Evolutionary conservation across 2,888 invertebrate species (phyloP), one percentile per base, ranked within the genome.

Genomic region (Clusia tigrina): DNA sequence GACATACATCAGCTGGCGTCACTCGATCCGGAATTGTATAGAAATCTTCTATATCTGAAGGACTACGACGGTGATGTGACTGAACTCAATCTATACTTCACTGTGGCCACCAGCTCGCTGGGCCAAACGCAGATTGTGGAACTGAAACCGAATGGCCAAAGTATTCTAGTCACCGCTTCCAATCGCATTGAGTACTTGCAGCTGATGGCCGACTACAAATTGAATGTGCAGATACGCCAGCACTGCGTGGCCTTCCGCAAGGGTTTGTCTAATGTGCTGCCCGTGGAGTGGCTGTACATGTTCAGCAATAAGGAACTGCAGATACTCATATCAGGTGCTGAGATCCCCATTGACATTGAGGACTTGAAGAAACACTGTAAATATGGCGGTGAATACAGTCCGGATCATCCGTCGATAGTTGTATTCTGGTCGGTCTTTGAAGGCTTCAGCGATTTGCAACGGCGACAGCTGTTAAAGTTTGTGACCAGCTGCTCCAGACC

Each of bases 401-500:
- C 87, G 12, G 89, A 91, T 56, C 95, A 96, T 85, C 91, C 91
- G 2, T 95, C 94, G 0, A 95, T 98, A 66, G 80, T 88, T 66
- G 86, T 89, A 62, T 98, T 98, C 85, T 98, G 98, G 98, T 88
- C 89, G 71, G 94, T 95, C 42, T 88, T 98, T 9, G 87, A 89
- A 60, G 87, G 88, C 53, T 95, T 98, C 81, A 90, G 89, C 58
- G 95, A 95, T 81, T 86, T 88, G 59, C 94, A 96, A 82, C 90
- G 92, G 67, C 87, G 96, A 64, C 92, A 94, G 78, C 85, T 99
- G 58, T 86, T 99, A 9, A 97, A 97, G 85, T 99, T 99, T 85
- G 98, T 98, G 48, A 99, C 99, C 1, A 96, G 97, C 80, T 98
- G 98, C 80, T 98, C 98, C 0, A 85, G 98, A 64, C 96, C 98